A percentile compares a stretch with the other conserved stretches of the same genome.
Evolutionary conservation across 2,888 invertebrate species (phyloP).

Genomic region (Odontocerum albicorne): DNA sequence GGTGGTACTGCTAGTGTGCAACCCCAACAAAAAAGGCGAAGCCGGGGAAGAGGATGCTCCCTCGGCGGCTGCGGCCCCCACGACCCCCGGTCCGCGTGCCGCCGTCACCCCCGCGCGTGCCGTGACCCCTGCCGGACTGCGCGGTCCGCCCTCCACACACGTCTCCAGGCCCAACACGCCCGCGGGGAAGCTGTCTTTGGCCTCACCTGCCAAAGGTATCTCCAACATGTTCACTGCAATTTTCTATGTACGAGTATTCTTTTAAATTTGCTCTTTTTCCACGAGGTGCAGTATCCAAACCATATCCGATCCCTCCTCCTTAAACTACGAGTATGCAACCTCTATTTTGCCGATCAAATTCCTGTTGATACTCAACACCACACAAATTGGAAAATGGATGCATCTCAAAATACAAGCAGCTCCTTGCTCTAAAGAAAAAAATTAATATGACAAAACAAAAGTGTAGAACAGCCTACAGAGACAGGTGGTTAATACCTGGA

Average conservation of each 20-base stretch:
- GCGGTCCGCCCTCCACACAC: slow-evolving; percentile 23
- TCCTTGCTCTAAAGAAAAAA: too few relatives aligned
- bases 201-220: slow-evolving; percentile 56
- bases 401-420: too few relatives aligned
- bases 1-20: slow-evolving; percentile 80
- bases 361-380: too few relatives aligned
- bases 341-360: too few relatives aligned
- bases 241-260: neutral
- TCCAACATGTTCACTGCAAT: neutral
- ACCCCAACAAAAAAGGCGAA: slow-evolving; percentile 75
- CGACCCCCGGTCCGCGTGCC: slow-evolving; percentile 31
- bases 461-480: too few relatives aligned
- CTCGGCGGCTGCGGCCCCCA: slow-evolving; percentile 46
- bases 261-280: slow-evolving; percentile 33
- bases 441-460: too few relatives aligned
- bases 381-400: too few relatives aligned
- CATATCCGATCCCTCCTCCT: too few relatives aligned
- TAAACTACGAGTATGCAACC: too few relatives aligned
- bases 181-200: slow-evolving; percentile 42
- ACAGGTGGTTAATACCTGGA: too few relatives aligned
- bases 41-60: slow-evolving; percentile 48
- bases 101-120: slow-evolving; percentile 39
- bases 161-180: slow-evolving; percentile 37
- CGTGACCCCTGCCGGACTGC: slow-evolving; percentile 23
- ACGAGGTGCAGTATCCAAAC: too few relatives aligned